phyloP scores from a whole-genome alignment of 2,797 vertebrate genomes.

The Tragelaphus oryx region DNA sequence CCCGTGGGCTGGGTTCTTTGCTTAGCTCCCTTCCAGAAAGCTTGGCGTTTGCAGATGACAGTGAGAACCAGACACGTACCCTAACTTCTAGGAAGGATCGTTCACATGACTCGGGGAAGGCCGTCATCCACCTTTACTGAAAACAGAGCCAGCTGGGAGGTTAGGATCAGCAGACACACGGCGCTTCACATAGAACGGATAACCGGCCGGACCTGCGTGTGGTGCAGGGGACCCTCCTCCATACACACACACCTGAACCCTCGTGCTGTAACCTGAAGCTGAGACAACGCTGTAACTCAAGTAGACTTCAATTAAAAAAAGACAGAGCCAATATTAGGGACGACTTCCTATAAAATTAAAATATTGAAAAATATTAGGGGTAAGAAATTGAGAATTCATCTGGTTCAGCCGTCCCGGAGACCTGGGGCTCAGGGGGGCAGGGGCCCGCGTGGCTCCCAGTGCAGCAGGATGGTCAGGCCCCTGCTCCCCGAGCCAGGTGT shows the following conservation, averaged over 20 bases:
- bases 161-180: not conserved
- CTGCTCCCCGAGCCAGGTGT: not conserved
- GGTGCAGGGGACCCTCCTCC: rapidly evolving
- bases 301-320: not conserved
- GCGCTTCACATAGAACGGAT: rapidly evolving
- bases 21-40: not conserved
- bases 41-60: not conserved
- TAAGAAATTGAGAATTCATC: too few relatives aligned
- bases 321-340: not conserved
- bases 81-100: not conserved
- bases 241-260: rapidly evolving
- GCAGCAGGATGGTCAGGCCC: rapidly evolving
- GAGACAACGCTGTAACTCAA: too few relatives aligned
- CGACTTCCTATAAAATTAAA: not conserved
- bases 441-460: rapidly evolving
- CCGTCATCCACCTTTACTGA: not conserved
- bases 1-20: rapidly evolving
- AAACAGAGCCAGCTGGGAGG: not conserved
- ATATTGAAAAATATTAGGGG: not conserved
- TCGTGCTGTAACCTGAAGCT: rapidly evolving
- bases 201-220: rapidly evolving
- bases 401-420: rapidly evolving
- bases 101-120: not conserved
- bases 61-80: rapidly evolving
- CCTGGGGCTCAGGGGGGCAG: not conserved